Conservation (phyloP, 2,888 invertebrate species). For the Hoplodrina ambigua region DNA sequence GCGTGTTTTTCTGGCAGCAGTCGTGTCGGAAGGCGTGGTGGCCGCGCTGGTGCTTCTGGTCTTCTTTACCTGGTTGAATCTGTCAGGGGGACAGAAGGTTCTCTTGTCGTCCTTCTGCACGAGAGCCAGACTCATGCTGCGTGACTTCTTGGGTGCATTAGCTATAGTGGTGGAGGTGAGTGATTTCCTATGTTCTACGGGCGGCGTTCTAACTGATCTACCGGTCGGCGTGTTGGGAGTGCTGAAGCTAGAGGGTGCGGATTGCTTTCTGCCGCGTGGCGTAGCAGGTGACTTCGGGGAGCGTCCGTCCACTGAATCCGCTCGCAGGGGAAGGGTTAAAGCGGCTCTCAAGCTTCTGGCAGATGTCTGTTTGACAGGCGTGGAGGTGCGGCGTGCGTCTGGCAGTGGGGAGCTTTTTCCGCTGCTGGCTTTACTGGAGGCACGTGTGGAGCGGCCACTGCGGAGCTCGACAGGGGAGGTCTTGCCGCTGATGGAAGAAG, state of each 20-base stretch:
- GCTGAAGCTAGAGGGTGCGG: conserved; percentile 82
- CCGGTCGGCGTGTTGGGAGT: conserved; percentile 79
- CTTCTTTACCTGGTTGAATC: conserved; percentile 73
- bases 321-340: conserved; percentile 78
- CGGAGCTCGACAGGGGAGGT: conserved; percentile 71
- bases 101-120: conserved; percentile 74
- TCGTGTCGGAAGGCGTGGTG: conserved; percentile 73
- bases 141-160: conserved; percentile 82
- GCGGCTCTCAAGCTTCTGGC: conserved; percentile 68
- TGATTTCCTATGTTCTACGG: conserved; percentile 77
- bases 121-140: conserved; percentile 83
- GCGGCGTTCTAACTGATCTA: conserved; percentile 77
- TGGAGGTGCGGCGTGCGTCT: conserved; percentile 74
- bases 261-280: conserved; percentile 80
- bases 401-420: conserved; percentile 72
- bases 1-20: conserved; percentile 70
- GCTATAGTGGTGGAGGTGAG: conserved; percentile 71
- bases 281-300: conserved; percentile 61
- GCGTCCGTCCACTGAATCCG: conserved; percentile 67
- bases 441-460: conserved; percentile 66
- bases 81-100: conserved; percentile 79
- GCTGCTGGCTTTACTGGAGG: conserved; percentile 70
- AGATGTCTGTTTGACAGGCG: conserved; percentile 70
- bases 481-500: conserved; percentile 77
- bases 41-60: conserved; percentile 72